A percentile compares a stretch with the other conserved stretches of the same genome.
These are phyloP conservation scores for Nasonia longicornis DNA, from an alignment of 1,140 invertebrate species.

Conservation along the genomic window DNA sequence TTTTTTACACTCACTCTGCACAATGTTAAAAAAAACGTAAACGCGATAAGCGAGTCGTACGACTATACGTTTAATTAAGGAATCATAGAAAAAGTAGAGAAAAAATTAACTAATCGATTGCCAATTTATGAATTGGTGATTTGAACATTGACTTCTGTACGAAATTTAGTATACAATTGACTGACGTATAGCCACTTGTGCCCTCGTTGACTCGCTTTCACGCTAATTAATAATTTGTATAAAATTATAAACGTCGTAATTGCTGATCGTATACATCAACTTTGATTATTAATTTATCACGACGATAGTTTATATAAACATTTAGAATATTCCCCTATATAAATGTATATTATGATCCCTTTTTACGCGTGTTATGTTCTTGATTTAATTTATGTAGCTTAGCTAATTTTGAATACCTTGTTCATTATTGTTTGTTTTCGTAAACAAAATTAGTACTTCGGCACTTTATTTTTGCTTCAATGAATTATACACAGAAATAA, in stretches of 20 bases:
- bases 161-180: neutral
- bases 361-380: slow-evolving; percentile 29
- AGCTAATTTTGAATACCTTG: slow-evolving; percentile 10
- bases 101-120: neutral
- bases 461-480: slow-evolving; percentile 11
- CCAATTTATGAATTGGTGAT: neutral
- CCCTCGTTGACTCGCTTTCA: slow-evolving; percentile 32
- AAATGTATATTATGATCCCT: slow-evolving; percentile 22
- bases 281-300: slow-evolving; percentile 25
- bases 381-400: slow-evolving; percentile 28
- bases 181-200: neutral
- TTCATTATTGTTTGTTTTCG: neutral
- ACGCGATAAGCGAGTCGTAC: slow-evolving; percentile 37
- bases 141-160: neutral
- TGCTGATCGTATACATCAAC: slow-evolving; percentile 17
- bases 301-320: slow-evolving; percentile 28
- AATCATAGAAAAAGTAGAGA: slow-evolving; percentile 18
- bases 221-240: slow-evolving; percentile 39
- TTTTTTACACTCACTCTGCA: slow-evolving; percentile 44
- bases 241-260: slow-evolving; percentile 26
- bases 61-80: slow-evolving; percentile 29
- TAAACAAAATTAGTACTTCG: neutral
- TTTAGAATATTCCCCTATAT: slow-evolving; percentile 20
- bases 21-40: slow-evolving; percentile 42
- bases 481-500: slow-evolving; percentile 27